These are phyloP conservation scores for Galaxias olidus DNA, from an alignment of 2,797 vertebrate genomes.

Conservation along the genomic window DNA sequence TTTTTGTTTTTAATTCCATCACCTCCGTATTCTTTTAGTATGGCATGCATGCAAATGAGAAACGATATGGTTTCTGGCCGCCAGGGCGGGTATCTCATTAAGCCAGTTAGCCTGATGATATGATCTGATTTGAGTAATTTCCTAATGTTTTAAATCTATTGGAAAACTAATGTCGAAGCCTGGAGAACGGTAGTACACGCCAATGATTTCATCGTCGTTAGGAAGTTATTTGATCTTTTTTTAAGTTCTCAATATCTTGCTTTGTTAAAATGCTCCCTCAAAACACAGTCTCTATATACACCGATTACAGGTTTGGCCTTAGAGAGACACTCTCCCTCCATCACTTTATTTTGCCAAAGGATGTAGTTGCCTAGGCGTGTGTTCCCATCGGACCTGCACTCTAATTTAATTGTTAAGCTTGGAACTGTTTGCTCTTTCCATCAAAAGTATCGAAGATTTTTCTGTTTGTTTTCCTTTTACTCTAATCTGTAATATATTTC, in stretches of 20 bases:
- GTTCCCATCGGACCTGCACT: conserved; percentile 56
- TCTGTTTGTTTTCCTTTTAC: conserved; percentile 38
- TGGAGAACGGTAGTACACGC: no score
- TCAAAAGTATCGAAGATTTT: conserved; percentile 37
- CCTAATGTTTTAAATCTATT: no score
- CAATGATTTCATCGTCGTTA: no score
- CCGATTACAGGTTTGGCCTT: conserved; percentile 34
- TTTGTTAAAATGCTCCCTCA: conserved; percentile 24
- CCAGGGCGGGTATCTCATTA: no score
- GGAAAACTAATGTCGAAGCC: no score
- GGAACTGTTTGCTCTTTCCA: conserved; percentile 42
- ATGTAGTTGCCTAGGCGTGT: conserved; percentile 45
- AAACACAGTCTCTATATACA: conserved; percentile 56
- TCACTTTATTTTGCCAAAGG: conserved; percentile 61
- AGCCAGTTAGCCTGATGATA: no score
- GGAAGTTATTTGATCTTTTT: no score
- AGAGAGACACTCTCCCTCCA: conserved; percentile 31
- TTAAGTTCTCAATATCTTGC: no score
- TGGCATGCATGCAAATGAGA: conserved; percentile 58
- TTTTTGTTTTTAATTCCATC: conserved; percentile 55
- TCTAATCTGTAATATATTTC: conserved; percentile 48
- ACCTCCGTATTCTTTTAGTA: conserved; percentile 41
- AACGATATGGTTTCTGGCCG: no score
- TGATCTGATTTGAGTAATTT: no score
- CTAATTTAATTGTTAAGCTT: conserved; percentile 65